These are phyloP conservation scores for Callocephalon fimbriatum DNA, from an alignment of 2,113 vertebrate species.

Conservation along the genomic window DNA sequence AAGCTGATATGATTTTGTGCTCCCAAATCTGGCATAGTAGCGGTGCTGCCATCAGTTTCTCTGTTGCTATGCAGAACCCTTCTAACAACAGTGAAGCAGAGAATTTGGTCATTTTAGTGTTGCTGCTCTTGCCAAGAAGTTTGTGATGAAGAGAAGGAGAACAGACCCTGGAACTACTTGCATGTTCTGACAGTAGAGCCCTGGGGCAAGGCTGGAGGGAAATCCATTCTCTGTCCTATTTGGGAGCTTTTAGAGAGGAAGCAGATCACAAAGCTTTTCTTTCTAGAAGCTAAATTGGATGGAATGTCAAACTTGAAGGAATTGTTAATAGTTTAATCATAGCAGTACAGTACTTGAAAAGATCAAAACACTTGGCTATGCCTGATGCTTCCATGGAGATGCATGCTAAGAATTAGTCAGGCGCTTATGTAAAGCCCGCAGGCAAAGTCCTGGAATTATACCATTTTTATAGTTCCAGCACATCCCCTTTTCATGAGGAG, in stretches of 20 bases:
- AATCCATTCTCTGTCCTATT: background rate
- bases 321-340: background rate
- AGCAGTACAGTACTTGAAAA: background rate
- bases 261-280: background rate
- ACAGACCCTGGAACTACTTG: background rate
- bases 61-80: background rate
- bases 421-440: background rate
- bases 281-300: background rate
- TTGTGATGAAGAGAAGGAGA: background rate
- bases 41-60: background rate
- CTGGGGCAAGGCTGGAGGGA: background rate
- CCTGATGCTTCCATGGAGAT: background rate
- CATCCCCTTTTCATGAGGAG: background rate
- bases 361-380: background rate
- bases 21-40: background rate
- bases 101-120: background rate
- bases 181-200: background rate
- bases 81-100: background rate
- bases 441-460: background rate
- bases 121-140: background rate
- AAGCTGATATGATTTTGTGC: background rate
- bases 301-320: background rate
- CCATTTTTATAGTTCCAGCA: background rate
- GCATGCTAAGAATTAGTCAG: background rate
- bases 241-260: background rate